These are phyloP conservation scores for Lycopodina hypogea DNA, from an alignment of 37 sponge, comb jelly and placozoan species.

Conservation along the genomic window DNA sequence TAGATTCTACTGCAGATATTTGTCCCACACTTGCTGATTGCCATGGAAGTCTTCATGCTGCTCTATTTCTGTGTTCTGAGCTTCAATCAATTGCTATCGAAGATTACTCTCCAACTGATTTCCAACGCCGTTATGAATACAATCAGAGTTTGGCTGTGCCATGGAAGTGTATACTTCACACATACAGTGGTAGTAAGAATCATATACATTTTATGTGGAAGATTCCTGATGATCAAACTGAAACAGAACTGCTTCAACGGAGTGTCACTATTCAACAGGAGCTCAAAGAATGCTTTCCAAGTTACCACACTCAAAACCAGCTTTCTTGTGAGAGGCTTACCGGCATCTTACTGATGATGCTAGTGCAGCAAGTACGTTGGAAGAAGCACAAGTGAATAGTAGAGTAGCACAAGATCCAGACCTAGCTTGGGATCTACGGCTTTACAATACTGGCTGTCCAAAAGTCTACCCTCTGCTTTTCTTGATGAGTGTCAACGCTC, in stretches of 20 bases:
- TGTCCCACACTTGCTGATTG: constrained; percentile 33
- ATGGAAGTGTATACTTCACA: constrained; percentile 33
- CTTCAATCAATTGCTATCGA: constrained; percentile 39
- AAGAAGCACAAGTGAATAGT: constrained; percentile 20
- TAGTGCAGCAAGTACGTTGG: background rate
- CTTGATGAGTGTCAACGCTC: constrained; percentile 3
- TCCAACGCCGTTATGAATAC: constrained; percentile 38
- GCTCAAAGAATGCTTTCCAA: constrained; percentile 27
- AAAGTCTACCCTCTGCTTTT: constrained; percentile 5
- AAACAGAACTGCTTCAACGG: constrained; percentile 30
- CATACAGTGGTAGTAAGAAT: constrained; percentile 38
- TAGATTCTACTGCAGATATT: background rate
- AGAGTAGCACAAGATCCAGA: constrained; percentile 29
- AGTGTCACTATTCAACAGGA: constrained; percentile 34
- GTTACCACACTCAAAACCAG: constrained; percentile 46
- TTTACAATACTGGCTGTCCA: constrained; percentile 7
- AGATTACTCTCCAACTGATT: constrained; percentile 30
- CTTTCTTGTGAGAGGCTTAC: constrained; percentile 41
- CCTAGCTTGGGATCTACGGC: constrained; percentile 29
- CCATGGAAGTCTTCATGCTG: constrained; percentile 40
- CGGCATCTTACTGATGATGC: constrained; percentile 22
- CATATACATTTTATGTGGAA: constrained; percentile 59
- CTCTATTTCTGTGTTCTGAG: constrained; percentile 4
- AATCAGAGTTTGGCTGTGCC: constrained; percentile 43
- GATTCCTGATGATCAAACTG: constrained; percentile 19